Percentiles rank a stretch among this genome's conserved stretches.
Conservation (phyloP, 92 coral and sea anemone genomes). For the Bergia puertoricense region DNA sequence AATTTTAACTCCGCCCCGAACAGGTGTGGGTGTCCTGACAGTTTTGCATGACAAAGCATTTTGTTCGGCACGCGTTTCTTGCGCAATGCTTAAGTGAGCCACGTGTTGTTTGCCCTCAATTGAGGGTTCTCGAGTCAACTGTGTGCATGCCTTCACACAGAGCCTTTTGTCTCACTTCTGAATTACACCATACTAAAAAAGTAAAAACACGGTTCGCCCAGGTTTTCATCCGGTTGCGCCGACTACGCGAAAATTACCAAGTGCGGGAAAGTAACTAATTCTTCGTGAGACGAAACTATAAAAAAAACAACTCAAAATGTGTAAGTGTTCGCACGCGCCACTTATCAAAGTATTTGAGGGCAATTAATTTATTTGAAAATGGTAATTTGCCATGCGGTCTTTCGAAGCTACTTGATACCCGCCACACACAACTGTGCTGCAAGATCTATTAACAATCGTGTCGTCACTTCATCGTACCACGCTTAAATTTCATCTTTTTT, state of each 20-base stretch:
- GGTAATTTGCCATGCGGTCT: slow-evolving; percentile 34
- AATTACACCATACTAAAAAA: not conserved
- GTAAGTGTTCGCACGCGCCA: slow-evolving; percentile 39
- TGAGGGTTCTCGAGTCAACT: not conserved
- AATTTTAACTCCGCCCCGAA: slow-evolving; percentile 1
- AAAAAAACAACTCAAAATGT: not conserved
- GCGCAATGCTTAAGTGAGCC: slow-evolving; percentile 40
- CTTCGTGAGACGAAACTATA: not conserved
- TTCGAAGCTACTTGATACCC: not conserved
- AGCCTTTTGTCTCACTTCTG: slow-evolving; percentile 1
- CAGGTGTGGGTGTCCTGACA: slow-evolving; percentile 37
- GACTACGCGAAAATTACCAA: not conserved
- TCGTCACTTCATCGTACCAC: not conserved
- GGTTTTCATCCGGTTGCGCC: not conserved
- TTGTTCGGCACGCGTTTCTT: slow-evolving; percentile 36
- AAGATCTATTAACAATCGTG: not conserved
- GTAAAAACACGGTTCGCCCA: not conserved
- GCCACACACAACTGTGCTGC: not conserved
- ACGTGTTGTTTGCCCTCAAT: slow-evolving; percentile 11
- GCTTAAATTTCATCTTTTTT: not conserved
- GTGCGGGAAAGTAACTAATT: not conserved
- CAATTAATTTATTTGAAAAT: slow-evolving; percentile 8
- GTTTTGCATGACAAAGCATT: slow-evolving; percentile 26
- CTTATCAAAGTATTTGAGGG: slow-evolving; percentile 26
- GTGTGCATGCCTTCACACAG: slow-evolving; percentile 35